phyloP scores from a whole-genome alignment of 2,113 vertebrate genomes.

The Laterallus jamaicensis region DNA sequence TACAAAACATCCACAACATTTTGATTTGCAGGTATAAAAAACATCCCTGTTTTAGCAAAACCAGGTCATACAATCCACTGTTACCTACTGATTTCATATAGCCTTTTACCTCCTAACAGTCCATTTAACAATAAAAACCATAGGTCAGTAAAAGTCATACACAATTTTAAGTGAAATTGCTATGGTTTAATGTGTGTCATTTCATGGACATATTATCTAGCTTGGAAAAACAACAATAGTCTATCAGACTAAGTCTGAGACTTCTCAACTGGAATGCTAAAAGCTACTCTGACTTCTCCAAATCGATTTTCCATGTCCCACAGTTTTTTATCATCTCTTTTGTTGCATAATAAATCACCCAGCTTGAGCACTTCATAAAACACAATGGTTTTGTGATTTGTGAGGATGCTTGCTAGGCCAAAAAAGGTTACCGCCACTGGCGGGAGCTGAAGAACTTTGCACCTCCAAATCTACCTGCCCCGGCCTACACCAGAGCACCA shows the following conservation, averaged over 20 bases:
- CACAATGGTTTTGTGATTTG: background rate
- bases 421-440: background rate
- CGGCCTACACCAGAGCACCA: background rate
- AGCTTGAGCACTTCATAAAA: background rate
- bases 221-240: background rate
- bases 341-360: slow-evolving; percentile 5
- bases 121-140: background rate
- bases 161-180: background rate
- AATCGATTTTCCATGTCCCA: background rate
- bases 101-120: background rate
- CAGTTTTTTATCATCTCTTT: background rate
- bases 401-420: background rate
- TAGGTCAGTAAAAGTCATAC: background rate
- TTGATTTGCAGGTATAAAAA: background rate
- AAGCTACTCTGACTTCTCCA: background rate
- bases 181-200: background rate
- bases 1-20: background rate
- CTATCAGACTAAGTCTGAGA: background rate
- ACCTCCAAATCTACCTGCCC: background rate
- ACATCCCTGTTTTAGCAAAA: background rate
- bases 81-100: background rate
- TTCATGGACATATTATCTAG: background rate
- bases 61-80: background rate
- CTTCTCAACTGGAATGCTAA: background rate
- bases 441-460: background rate